Evolutionary conservation across 2,797 vertebrate species (phyloP).

Genomic region (Muscicapa comitata): DNA sequence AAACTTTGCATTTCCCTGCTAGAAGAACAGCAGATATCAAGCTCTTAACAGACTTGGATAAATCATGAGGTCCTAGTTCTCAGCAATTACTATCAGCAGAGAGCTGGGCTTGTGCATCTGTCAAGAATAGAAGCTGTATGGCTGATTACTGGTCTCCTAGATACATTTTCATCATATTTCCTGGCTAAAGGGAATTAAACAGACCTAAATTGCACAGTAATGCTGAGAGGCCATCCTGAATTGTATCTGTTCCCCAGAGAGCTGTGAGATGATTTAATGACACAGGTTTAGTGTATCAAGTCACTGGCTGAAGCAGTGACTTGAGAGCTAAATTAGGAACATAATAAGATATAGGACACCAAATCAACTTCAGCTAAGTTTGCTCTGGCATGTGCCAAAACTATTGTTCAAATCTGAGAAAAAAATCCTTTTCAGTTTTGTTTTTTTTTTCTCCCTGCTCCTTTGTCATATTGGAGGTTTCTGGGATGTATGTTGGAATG

Average conservation of each 20-base stretch:
- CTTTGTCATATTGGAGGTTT: not conserved
- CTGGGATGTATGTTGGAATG: not conserved
- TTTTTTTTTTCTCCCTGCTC: not conserved
- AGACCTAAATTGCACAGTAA: not conserved
- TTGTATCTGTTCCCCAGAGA: not conserved
- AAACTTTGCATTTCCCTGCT: not conserved
- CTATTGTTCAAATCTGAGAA: not conserved
- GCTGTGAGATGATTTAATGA: conserved; percentile 18
- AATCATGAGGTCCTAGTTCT: not conserved
- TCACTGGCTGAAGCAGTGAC: not conserved
- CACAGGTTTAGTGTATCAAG: not conserved
- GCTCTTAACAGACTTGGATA: conserved; percentile 1
- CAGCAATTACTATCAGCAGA: not conserved
- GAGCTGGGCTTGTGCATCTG: not conserved
- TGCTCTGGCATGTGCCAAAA: not conserved
- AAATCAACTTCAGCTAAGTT: not conserved
- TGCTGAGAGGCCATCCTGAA: not conserved
- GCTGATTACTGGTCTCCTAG: conserved; percentile 3
- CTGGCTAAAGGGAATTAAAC: conserved; percentile 9
- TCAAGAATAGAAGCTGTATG: not conserved
- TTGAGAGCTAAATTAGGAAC: conserved; percentile 18
- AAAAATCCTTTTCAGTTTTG: not conserved
- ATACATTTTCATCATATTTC: conserved; percentile 30
- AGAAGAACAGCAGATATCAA: not conserved
- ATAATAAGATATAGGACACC: not conserved